Base-by-base conservation (phyloP, 2,797 vertebrate species). In the Malacoraja senta region DNA sequence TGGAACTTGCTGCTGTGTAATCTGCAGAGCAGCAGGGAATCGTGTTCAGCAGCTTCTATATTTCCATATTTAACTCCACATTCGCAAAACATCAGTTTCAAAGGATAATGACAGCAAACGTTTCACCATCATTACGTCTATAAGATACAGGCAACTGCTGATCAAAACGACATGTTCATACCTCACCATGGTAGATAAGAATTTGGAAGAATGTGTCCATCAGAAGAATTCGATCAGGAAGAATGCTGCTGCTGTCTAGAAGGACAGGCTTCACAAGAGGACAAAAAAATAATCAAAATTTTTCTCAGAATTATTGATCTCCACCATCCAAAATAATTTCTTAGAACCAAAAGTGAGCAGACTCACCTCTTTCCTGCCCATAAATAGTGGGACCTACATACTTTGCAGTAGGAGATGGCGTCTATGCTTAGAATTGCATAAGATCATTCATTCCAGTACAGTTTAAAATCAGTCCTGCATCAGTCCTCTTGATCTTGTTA, bases 121-220 rank as follows among this genome's bases (percentile, higher is more conserved):
- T 53, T 74, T 74, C 24, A 74, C 71, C 21, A 8, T 24, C 3
- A 74, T 21, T 21, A 74, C 19, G 17, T 21, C 71, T 7, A 74
- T 24, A 21, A 74, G 24, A 74, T 24, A 74, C 24, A 74, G 21
- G 71, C 71, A 19, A 72, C 71, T 21, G 13, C 10, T 63, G 1
- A 35, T 74, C 24, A 58, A 92, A 76, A 26, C n/a, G 24, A 29
- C 44, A 92, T n/a, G 72, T 19, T n/a, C 44, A 96, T 96, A 99
- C 98, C 98, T 99, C 98, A 94, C 98, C 98, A 0, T 98, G 99
- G 96, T 99, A 99, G 96, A 99, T 99, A 94, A 99, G 97, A 94
- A 99, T 99, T 96, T 99, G 99, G 96, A 99, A 99, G 96, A 99
- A 99, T 0, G 99, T 99, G 96, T 99, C 99, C 99, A 99, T 99